Evolutionary conservation across 2,113 vertebrate species (phyloP).

Genomic region (Macaca mulatta): DNA sequence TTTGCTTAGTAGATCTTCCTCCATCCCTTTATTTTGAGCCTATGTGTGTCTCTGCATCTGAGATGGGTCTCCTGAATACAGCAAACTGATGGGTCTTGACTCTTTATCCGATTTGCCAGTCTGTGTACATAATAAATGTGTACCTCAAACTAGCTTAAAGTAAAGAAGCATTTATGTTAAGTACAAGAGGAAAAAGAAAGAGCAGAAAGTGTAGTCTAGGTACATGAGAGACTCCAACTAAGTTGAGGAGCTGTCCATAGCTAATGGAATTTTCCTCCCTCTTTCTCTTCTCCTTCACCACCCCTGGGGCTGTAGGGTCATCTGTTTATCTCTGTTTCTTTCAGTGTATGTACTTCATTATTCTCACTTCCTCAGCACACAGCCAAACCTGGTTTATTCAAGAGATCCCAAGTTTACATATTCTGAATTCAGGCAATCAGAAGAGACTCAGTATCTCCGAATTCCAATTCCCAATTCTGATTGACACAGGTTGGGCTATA

Average conservation of each 20-base stretch:
- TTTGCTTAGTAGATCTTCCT: too few species aligned
- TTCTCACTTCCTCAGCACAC: not conserved
- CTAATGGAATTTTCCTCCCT: not conserved
- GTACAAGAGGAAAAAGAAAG: not conserved
- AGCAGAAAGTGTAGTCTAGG: not conserved
- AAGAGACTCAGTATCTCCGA: slow-evolving; percentile 32
- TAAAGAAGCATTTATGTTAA: not conserved
- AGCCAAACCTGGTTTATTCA: not conserved
- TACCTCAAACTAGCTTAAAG: slow-evolving; percentile 4
- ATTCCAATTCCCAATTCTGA: not conserved
- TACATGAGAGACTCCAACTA: not conserved
- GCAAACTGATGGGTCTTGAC: too few species aligned
- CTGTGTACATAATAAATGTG: slow-evolving; percentile 17
- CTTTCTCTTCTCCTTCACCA: not conserved
- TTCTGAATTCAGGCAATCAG: slow-evolving; percentile 39
- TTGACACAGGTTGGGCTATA: not conserved
- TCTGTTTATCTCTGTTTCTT: not conserved
- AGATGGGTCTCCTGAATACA: too few species aligned
- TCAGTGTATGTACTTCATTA: not conserved
- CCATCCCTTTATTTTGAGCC: too few species aligned
- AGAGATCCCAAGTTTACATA: slow-evolving; percentile 13
- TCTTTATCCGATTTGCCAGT: too few species aligned
- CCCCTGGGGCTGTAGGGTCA: not conserved
- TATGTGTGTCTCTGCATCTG: too few species aligned
- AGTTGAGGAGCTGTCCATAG: not conserved